Conservation (phyloP, 1,140 invertebrate genomes). For the Apocrypta bakeri region DNA sequence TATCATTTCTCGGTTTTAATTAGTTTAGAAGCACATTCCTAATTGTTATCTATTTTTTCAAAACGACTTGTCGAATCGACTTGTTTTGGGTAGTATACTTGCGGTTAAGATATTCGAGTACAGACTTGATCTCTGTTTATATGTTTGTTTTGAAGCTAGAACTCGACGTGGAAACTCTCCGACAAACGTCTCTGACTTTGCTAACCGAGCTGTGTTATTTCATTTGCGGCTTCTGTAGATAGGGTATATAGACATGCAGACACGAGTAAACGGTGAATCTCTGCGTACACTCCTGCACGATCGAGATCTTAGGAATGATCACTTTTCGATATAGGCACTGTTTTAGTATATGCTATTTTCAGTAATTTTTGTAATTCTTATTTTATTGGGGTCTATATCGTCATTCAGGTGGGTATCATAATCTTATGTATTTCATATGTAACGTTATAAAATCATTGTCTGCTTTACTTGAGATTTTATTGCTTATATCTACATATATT, state of each 20-base stretch:
- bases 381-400: too few species aligned
- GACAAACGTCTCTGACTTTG: neutral
- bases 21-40: neutral
- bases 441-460: too few species aligned
- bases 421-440: too few species aligned
- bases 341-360: neutral
- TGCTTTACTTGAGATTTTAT: too few species aligned
- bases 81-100: neutral
- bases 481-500: too few species aligned
- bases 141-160: neutral
- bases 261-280: neutral
- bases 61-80: too few species aligned
- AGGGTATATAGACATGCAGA: neutral
- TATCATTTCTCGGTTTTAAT: neutral
- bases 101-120: neutral
- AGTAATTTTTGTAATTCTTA: neutral
- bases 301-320: neutral
- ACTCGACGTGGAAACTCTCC: neutral
- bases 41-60: too few species aligned
- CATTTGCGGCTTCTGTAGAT: conserved; percentile 6
- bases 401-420: too few species aligned
- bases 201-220: neutral
- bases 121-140: neutral
- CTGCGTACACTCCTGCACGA: neutral
- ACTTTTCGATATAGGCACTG: neutral